phyloP scores from a whole-genome alignment of 2,888 invertebrate genomes.

The Meandrusa payeni region DNA sequence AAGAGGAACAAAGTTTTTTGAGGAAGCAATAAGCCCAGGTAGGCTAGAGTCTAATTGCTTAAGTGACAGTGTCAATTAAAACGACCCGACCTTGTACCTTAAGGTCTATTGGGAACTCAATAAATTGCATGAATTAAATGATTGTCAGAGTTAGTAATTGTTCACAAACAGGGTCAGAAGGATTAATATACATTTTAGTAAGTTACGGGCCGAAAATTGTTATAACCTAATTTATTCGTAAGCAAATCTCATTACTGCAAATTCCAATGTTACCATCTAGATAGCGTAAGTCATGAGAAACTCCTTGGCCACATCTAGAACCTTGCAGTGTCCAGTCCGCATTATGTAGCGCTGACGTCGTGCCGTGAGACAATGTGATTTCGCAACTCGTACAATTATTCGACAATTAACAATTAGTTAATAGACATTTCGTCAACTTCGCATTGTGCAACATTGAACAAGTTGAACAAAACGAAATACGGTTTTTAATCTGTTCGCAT shows the following conservation, averaged over 20 bases:
- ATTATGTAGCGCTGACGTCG: not conserved
- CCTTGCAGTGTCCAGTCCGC: not conserved
- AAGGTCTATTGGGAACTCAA: constrained; percentile 11
- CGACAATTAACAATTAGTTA: constrained; percentile 5
- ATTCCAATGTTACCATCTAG: no score
- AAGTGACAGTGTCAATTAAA: constrained; percentile 8
- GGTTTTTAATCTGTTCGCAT: no score
- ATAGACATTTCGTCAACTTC: constrained; percentile 1
- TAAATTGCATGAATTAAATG: constrained; percentile 14
- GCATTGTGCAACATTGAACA: constrained; percentile 5
- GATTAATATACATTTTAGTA: no score
- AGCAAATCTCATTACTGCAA: no score
- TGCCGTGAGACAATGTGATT: constrained; percentile 8
- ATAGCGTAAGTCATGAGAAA: constrained; percentile 12
- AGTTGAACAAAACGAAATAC: no score
- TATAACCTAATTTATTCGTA: no score
- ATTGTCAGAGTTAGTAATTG: constrained; percentile 3
- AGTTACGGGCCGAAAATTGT: no score
- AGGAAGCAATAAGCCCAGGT: no score
- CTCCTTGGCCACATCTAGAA: constrained; percentile 13
- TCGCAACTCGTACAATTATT: constrained; percentile 4
- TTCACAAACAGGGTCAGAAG: no score
- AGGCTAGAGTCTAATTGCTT: constrained; percentile 3
- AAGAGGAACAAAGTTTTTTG: no score
- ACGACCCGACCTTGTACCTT: constrained; percentile 22